Evolutionary conservation across 2,888 invertebrate species (phyloP), one percentile per base, ranked within the genome.

Genomic region (Melipona beecheii): DNA sequence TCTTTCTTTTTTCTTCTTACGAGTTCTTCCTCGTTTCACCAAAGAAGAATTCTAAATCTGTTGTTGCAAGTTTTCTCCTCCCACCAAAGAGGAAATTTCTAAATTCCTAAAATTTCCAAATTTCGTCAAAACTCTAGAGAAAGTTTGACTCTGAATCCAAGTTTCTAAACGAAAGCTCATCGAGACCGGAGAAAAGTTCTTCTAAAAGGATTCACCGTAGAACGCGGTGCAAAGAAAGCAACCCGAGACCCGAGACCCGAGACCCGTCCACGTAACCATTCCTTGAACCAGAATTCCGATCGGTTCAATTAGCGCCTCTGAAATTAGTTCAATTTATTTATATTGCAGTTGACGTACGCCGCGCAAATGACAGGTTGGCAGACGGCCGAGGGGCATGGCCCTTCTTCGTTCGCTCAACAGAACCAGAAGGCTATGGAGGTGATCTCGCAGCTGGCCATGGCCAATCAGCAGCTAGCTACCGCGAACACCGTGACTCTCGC

Each of bases 381-480:
- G 73, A 74, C 91, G 36, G 81, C 80, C 74, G 89, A 89, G 85
- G 75, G 83, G 87, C 85, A 68, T 78, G 56, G 75, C 78, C 85
- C 83, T 68, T 80, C 83, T 68, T 80, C 84, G 70, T 82, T 78
- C 36, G 19, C 68, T 27, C 84, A 74, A 73, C 81, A 78, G 52
- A 81, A 83, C n/a, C 86, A 85, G 66, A 77, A 89, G 49, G 68
- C 80, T 4, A 89, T 92, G 89, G 94, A 94, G 69, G 89, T 93
- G 19, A 91, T 94, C 43, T 92, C 94, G 4, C 92, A 93, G 83
- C 85, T 94, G n/a, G 94, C 94, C 0, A 88, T 92, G 58, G 93
- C 94, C 1, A 94, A 94, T 90, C 93, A 94, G 60, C 94, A 94
- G 81, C 87, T 94, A 71, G 93, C 94, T 2, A 76, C 90, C 0